Evolutionary conservation across 2,113 vertebrate genomes (phyloP), one percentile per base, ranked within the genome.

Genomic region (Cisticola juncidis): DNA sequence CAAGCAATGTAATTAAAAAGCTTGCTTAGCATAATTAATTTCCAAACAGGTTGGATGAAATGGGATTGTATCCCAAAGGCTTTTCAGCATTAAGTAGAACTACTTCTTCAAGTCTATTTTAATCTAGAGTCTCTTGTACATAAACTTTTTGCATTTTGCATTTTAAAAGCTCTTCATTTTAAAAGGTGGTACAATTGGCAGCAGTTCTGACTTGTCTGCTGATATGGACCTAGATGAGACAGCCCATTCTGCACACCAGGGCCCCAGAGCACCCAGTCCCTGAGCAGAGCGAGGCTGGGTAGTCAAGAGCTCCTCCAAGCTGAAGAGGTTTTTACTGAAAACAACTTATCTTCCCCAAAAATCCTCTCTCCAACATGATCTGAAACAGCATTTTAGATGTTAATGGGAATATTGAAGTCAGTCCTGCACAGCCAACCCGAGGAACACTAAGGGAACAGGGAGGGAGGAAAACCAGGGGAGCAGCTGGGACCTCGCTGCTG

Each of bases 1-100:
- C 90, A 76, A 97, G 94, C 91, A 93, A 95, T 93, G 91, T 95
- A 96, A 96, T 96, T 95, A 94, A 92, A 97, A 84, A 88, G 64
- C 47, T 70, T 95, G 57, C 44, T 96, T 95, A 91, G 74, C 66
- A 88, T 95, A 97, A 95, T 96, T 97, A 95, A 96, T 95, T 96
- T 93, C 45, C 74, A 80, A 88, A 76, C 90, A 82, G 73, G 91
- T 92, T 95, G 84, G 71, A 73, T 90, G 87, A 94, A 95, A 95
- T 51, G 79, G 58, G 91, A 82, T 58, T 93, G 78, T 51, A 80
- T 95, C 96, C 95, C 95, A 95, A 91, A 89, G 94, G 91, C 73
- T 95, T 95, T 94, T 85, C 93, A 91, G 48, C 61, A 69, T 72
- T 84, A 92, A 95, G 58, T 77, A 83, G 78, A 96, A 83, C n/a